These are phyloP conservation scores for Acanthurus leucopareius DNA, from an alignment of 2,797 vertebrate species.

Conservation along the genomic window DNA sequence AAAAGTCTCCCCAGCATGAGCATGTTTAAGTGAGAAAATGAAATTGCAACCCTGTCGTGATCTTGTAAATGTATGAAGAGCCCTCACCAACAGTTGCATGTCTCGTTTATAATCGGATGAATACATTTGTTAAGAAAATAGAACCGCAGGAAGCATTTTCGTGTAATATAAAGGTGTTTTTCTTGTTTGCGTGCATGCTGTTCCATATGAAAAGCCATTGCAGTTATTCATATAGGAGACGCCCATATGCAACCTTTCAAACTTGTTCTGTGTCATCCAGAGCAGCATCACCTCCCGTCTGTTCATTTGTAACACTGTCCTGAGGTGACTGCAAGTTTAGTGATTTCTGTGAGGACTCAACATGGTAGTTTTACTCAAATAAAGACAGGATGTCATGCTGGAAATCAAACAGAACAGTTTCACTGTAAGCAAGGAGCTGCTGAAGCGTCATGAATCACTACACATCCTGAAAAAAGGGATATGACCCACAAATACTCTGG, in stretches of 20 bases:
- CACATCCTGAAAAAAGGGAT: constrained; percentile 37
- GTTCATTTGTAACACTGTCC: constrained; percentile 9
- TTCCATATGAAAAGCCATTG: not conserved
- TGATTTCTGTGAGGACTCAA: constrained; percentile 20
- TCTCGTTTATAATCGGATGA: constrained; percentile 17
- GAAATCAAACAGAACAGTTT: constrained; percentile 61
- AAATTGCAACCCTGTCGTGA: constrained; percentile 34
- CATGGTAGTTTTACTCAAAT: constrained; percentile 28
- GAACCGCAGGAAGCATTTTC: constrained; percentile 2
- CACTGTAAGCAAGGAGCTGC: constrained; percentile 20
- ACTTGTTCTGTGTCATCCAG: not conserved
- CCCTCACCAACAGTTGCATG: not conserved
- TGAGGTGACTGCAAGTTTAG: constrained; percentile 21
- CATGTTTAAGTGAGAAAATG: constrained; percentile 25
- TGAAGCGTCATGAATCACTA: constrained; percentile 43
- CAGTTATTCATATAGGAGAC: not conserved
- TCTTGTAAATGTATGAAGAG: constrained; percentile 20
- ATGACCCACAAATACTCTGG: constrained; percentile 66
- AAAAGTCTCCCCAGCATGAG: not conserved
- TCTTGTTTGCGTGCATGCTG: not conserved
- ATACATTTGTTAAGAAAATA: constrained; percentile 18
- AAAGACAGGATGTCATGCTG: constrained; percentile 44
- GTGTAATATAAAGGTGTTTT: not conserved
- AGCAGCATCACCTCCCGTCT: not conserved
- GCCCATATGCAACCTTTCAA: not conserved